These are phyloP conservation scores for Dinocampus coccinellae DNA, from an alignment of 2,888 invertebrate species.

Conservation along the genomic window DNA sequence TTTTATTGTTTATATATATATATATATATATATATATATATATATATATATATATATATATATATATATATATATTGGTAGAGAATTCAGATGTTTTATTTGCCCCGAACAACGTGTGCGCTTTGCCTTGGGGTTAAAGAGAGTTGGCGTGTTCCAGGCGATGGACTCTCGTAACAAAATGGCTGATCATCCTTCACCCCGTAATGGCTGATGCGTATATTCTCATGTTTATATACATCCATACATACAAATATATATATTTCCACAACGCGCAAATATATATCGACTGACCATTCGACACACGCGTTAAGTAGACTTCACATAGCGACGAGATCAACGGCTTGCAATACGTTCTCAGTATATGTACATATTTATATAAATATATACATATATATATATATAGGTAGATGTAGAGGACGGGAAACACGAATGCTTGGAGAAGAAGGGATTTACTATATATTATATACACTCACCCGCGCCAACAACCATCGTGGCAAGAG, in stretches of 20 bases:
- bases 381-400: neutral
- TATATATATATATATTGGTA: neutral
- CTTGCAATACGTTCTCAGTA: constrained; percentile 7
- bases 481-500: constrained; percentile 28
- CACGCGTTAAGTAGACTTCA: constrained; percentile 42
- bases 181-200: constrained; percentile 40
- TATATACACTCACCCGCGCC: constrained; percentile 26
- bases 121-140: constrained; percentile 6
- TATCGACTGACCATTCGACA: constrained; percentile 42
- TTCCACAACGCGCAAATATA: constrained; percentile 20
- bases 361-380: constrained; percentile 14
- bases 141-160: constrained; percentile 37
- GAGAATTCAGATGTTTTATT: neutral
- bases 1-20: no score
- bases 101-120: neutral
- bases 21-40: no score
- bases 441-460: constrained; percentile 20
- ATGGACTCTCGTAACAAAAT: constrained; percentile 41
- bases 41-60: no score
- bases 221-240: neutral
- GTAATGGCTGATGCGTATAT: constrained; percentile 40
- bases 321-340: constrained; percentile 17
- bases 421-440: constrained; percentile 26
- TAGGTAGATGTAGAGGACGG: neutral
- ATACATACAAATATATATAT: constrained; percentile 12